A percentile compares a stretch with the other conserved stretches of the same genome.
Conservation (phyloP, 2,797 vertebrate species). For the Pelobates cultripes region DNA sequence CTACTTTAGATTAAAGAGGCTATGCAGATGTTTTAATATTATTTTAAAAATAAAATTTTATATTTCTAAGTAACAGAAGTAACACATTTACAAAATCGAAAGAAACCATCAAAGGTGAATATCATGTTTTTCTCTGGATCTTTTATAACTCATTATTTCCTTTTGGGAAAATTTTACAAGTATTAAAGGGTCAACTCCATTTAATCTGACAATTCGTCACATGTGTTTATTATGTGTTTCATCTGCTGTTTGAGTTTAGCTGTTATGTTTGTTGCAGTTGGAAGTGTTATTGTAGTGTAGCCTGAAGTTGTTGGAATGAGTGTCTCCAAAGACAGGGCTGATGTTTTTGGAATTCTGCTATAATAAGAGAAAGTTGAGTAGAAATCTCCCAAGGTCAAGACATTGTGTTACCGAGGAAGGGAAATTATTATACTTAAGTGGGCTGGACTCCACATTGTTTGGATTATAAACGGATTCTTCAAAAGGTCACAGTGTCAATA, state of each 20-base stretch:
- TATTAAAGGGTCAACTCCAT: background rate
- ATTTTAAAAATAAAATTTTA: too few relatives aligned
- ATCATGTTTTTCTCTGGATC: too few relatives aligned
- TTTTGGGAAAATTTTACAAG: too few relatives aligned
- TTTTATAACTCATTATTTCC: too few relatives aligned
- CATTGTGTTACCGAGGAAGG: conserved; percentile 22
- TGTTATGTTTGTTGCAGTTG: background rate
- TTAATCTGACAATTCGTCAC: background rate
- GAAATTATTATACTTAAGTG: conserved; percentile 21
- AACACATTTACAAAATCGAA: too few relatives aligned
- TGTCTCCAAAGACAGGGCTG: conserved; percentile 20
- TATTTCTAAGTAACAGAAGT: too few relatives aligned
- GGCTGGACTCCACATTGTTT: conserved; percentile 12
- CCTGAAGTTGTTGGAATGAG: background rate
- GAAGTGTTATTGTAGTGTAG: background rate
- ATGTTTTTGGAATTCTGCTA: conserved; percentile 12
- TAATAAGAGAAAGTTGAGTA: conserved; percentile 12
- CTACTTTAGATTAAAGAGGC: too few relatives aligned
- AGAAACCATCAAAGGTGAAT: too few relatives aligned
- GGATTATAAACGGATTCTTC: conserved; percentile 17
- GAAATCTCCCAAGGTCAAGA: conserved; percentile 23
- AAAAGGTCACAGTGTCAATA: conserved; percentile 20
- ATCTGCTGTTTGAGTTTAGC: background rate
- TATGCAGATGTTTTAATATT: too few relatives aligned
- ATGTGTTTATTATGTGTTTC: background rate